Conservation (phyloP, 2,797 vertebrate species). For the Tamandua tetradactyla region DNA sequence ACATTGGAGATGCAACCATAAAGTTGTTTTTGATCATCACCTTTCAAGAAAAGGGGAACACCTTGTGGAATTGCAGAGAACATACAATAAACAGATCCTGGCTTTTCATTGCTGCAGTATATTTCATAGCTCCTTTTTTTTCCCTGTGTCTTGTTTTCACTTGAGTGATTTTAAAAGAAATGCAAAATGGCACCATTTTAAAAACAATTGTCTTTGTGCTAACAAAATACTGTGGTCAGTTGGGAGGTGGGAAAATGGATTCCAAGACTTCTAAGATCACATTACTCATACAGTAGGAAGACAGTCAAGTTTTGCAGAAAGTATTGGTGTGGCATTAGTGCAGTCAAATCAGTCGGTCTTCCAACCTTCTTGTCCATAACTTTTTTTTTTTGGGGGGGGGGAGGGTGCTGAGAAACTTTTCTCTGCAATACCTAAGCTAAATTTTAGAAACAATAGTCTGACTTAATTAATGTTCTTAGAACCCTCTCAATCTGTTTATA, state of each 20-base stretch:
- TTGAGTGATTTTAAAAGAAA: neutral
- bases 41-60: conserved; percentile 3
- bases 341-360: neutral
- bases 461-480: neutral
- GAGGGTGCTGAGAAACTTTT: neutral
- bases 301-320: neutral
- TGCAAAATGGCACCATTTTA: neutral
- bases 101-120: conserved; percentile 13
- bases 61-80: neutral
- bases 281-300: neutral
- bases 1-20: neutral
- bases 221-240: conserved; percentile 16
- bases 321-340: neutral
- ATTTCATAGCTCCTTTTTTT: neutral
- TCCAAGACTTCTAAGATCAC: neutral
- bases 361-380: neutral
- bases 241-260: neutral
- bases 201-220: neutral
- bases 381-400: conserved; percentile 10
- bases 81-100: neutral
- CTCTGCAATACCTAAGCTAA: neutral
- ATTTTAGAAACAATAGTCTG: neutral
- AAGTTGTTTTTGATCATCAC: neutral
- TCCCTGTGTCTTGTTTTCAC: neutral
- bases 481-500: neutral